Evolutionary conservation across 2,113 vertebrate genomes (phyloP).

Genomic region (Lipotes vexillifer): DNA sequence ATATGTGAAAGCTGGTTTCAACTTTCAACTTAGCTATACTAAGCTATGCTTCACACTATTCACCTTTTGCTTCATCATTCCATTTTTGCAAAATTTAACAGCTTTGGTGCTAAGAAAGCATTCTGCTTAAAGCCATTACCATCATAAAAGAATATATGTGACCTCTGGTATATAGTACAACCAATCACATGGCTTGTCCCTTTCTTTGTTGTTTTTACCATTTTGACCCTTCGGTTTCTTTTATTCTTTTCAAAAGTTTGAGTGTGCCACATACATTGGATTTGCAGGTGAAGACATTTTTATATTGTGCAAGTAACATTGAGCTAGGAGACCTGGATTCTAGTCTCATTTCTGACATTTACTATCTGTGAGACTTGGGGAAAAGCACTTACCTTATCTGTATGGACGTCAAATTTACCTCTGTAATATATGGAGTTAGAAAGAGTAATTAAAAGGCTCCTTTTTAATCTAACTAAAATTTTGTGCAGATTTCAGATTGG

Average conservation of each 20-base stretch:
- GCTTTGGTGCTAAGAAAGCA: neutral
- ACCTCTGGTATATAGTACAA: neutral
- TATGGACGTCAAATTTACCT: neutral
- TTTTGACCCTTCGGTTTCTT: neutral
- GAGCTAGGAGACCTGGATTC: neutral
- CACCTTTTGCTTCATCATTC: neutral
- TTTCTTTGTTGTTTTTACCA: neutral
- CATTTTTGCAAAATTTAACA: constrained; percentile 9
- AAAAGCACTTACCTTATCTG: neutral
- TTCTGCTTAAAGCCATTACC: neutral
- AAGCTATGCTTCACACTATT: neutral
- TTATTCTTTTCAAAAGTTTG: constrained; percentile 20
- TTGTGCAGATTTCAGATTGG: neutral
- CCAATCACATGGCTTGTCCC: neutral
- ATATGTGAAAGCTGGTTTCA: neutral
- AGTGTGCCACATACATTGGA: neutral
- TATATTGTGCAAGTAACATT: neutral
- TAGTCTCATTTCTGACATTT: neutral
- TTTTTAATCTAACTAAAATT: neutral
- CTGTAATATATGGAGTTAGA: neutral
- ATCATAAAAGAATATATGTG: neutral
- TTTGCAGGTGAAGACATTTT: neutral
- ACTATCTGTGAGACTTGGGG: neutral
- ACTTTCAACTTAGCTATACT: neutral
- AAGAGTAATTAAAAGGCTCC: neutral